These are phyloP conservation scores for Globodera ellingtonae DNA, from an alignment of 1,140 invertebrate species.

Conservation along the genomic window DNA sequence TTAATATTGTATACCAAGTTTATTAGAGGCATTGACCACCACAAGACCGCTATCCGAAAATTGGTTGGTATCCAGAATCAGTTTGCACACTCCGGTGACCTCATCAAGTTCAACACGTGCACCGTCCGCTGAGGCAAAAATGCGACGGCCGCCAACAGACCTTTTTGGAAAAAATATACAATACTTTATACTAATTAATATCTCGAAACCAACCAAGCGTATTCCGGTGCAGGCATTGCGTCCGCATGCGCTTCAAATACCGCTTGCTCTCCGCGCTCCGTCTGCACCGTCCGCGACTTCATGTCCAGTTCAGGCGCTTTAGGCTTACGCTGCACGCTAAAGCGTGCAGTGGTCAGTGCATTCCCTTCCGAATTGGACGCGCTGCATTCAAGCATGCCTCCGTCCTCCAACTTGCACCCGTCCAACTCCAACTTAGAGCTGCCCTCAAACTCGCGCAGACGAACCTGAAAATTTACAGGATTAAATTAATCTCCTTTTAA, in stretches of 20 bases:
- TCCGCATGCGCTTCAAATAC: conserved; percentile 58
- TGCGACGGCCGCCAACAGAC: conserved; percentile 39
- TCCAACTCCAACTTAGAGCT: conserved; percentile 58
- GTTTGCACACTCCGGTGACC: conserved; percentile 35
- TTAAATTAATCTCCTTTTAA: background rate
- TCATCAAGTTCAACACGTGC: conserved; percentile 52
- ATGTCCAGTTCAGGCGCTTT: conserved; percentile 51
- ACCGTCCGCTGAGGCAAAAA: conserved; percentile 46
- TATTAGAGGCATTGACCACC: conserved; percentile 54
- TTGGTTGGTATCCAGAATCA: conserved; percentile 54
- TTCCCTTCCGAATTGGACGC: conserved; percentile 60
- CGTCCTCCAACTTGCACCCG: conserved; percentile 51
- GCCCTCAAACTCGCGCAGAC: conserved; percentile 63
- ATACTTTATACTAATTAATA: background rate
- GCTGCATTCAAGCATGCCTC: conserved; percentile 44
- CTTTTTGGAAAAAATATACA: conserved; percentile 18
- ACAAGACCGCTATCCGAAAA: conserved; percentile 48
- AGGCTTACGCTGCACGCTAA: conserved; percentile 49
- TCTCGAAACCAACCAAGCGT: conserved; percentile 55
- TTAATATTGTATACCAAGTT: conserved; percentile 12
- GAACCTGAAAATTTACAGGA: conserved; percentile 30
- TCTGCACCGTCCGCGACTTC: conserved; percentile 44
- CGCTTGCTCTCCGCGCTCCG: conserved; percentile 53
- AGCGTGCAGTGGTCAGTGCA: conserved; percentile 42
- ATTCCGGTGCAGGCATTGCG: conserved; percentile 52